Base-by-base conservation (phyloP, 2,888 invertebrate species). In the Diaprepes abbreviatus region DNA sequence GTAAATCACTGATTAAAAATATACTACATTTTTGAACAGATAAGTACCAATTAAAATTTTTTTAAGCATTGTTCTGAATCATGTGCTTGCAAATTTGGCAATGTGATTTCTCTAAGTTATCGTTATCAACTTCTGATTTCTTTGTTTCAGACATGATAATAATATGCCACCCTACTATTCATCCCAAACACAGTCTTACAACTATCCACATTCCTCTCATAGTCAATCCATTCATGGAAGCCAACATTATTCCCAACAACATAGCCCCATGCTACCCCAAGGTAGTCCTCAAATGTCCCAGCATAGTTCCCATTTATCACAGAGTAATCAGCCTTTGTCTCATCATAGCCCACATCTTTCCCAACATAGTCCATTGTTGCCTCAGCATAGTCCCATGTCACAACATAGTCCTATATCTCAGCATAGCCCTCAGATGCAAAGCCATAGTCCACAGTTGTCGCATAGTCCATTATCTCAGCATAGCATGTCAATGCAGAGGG, bases 391-490 rank as follows among this genome's bases (percentile, higher is more conserved):
- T 59, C 68, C 70, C 5, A 33, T 52, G 43, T 62, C 58, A 6
- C 75, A 74, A 58, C 68, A 73, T 19, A 73, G 72, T 65, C 73
- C 76, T 10, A 36, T 72, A 17, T 73, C 73, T 3, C 71, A 73
- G 38, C 68, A 73, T 12, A 76, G 74, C 50, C 74, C 72, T 3
- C 73, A 65, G 40, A 36, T 66, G 58, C 50, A 52, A 55, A 57
- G 66, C 5, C 66, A 71, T 17, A 74, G 70, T 59, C 72, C 74
- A 14, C 71, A 71, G 19, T 66, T 66, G 33, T 66, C 70, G 1
- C 73, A 73, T 31, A 67, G 70, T 54, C 72, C 72, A 48, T 24
- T 70, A 16, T 72, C 71, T 3, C 73, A 73, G 17, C 75, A 72
- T 31, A 75, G 71, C 43, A 14, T 60, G 1, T 10, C 40, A 14